These are phyloP conservation scores for Embiotoca jacksoni DNA, from an alignment of 2,113 vertebrate genomes.

Conservation along the genomic window DNA sequence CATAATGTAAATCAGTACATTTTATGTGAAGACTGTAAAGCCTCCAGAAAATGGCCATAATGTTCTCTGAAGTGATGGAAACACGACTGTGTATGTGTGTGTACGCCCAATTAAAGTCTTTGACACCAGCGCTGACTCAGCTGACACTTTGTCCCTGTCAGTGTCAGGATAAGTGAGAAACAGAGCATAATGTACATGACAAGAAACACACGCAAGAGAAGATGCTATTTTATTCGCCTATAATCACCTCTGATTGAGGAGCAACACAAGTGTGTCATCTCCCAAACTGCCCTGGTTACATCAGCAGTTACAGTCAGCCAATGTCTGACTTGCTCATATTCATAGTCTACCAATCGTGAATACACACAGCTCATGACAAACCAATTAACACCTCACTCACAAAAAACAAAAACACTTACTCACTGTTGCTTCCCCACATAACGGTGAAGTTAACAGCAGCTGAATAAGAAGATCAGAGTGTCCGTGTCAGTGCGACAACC, in stretches of 20 bases:
- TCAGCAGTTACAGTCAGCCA: constrained; percentile 34
- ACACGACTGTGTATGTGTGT: neutral
- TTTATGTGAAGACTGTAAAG: neutral
- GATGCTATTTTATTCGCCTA: neutral
- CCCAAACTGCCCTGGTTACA: constrained; percentile 37
- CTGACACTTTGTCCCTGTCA: constrained; percentile 44
- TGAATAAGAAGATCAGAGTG: constrained; percentile 15
- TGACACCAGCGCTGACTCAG: constrained; percentile 51
- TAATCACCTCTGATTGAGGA: constrained; percentile 47
- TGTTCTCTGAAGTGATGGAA: neutral
- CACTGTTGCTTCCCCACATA: constrained; percentile 27
- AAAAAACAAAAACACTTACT: neutral
- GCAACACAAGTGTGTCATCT: constrained; percentile 26
- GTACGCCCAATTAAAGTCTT: constrained; percentile 38
- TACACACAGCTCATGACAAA: constrained; percentile 19
- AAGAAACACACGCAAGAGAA: constrained; percentile 11
- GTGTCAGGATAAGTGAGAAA: constrained; percentile 40
- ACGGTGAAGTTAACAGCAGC: constrained; percentile 11
- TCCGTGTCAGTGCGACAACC: constrained; percentile 34
- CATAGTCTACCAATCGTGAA: constrained; percentile 49
- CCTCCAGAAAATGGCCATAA: neutral
- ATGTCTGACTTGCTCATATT: constrained; percentile 25
- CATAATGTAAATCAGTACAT: constrained; percentile 2
- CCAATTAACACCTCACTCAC: constrained; percentile 54
- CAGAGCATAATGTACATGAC: neutral